A percentile compares a stretch with the other conserved stretches of the same genome.
Evolutionary conservation across 2,113 vertebrate species (phyloP).

Genomic region (Tenrec ecaudatus): DNA sequence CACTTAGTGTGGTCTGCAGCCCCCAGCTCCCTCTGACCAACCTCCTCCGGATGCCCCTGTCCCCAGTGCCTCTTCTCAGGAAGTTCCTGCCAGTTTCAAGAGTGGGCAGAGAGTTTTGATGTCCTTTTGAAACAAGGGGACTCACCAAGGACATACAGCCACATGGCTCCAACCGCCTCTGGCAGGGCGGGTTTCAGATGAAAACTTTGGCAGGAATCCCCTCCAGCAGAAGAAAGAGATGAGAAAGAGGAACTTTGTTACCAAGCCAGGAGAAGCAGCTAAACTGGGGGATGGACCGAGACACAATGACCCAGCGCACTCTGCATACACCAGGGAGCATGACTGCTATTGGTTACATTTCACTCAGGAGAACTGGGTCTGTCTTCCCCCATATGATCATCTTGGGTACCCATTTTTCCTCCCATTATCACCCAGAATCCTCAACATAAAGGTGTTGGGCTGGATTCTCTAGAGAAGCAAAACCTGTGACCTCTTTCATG

Average conservation of each 20-base stretch:
- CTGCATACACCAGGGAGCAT: accelerated
- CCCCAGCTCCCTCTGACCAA: too few species aligned
- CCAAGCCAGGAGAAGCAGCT: background rate
- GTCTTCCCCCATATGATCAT: background rate
- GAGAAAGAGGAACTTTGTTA: background rate
- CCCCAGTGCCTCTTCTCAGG: background rate
- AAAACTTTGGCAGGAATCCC: background rate
- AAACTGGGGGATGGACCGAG: background rate
- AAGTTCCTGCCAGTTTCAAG: slow-evolving; percentile 51
- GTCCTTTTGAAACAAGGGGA: background rate
- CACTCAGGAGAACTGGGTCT: background rate
- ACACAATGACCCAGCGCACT: background rate
- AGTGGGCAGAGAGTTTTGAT: slow-evolving; percentile 2
- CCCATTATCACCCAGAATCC: background rate
- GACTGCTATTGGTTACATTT: background rate
- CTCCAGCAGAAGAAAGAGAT: background rate
- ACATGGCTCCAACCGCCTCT: background rate
- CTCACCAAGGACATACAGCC: background rate
- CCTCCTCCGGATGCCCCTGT: background rate
- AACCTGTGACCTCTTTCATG: too few species aligned
- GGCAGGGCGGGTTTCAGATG: background rate
- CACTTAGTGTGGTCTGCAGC: too few species aligned
- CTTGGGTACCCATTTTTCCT: background rate
- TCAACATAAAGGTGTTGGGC: too few species aligned
- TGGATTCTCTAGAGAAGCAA: too few species aligned